Evolutionary conservation across 1,140 invertebrate species (phyloP), one percentile per base, ranked within the genome.

Genomic region (Asobara japonica): DNA sequence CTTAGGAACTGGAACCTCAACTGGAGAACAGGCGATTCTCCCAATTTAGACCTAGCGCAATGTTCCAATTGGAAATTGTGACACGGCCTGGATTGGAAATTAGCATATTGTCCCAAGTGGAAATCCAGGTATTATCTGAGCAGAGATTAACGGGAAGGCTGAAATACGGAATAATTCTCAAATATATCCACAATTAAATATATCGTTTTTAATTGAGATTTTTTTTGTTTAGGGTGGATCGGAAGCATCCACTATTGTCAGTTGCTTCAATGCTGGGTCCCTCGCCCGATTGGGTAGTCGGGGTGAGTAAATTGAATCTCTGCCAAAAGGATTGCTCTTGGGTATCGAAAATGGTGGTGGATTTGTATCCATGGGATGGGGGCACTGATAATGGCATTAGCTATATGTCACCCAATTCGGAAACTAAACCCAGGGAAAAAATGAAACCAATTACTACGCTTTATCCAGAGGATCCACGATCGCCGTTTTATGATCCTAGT

Each of bases 261-360:
- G 85, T 99, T 0, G 93, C 96, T 0, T 97, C 96, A 11, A 99
- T 98, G 97, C 91, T 98, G 87, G 92, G 95, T 0, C 97, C 97
- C 0, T 95, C 95, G 16, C 97, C 97, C 0, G 97, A 99, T 87
- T 99, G 97, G 97, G 94, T 98, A 41, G 93, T 98, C 27, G 97
- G 97, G 16, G 91, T 98, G 0, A 95, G 91, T 72, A 92, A 92
- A 3, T 82, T 97, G 25, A 95, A 98, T 83, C 89, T 99, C 0
- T 99, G 97, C 80, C 89, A 93, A 18, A 90, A 91, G 41, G 95
- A 98, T 84, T 98, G 97, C 82, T 92, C 92, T 0, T 99, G 97
- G 97, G 89, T 92, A 1, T 91, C 92, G 45, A 90, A 92, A 33
- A 88, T 94, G 79, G 90, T 90, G 0, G 90, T 98, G 65, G 95